phyloP scores from a whole-genome alignment of 2,888 invertebrate genomes.

The Osmoderma eremita region DNA sequence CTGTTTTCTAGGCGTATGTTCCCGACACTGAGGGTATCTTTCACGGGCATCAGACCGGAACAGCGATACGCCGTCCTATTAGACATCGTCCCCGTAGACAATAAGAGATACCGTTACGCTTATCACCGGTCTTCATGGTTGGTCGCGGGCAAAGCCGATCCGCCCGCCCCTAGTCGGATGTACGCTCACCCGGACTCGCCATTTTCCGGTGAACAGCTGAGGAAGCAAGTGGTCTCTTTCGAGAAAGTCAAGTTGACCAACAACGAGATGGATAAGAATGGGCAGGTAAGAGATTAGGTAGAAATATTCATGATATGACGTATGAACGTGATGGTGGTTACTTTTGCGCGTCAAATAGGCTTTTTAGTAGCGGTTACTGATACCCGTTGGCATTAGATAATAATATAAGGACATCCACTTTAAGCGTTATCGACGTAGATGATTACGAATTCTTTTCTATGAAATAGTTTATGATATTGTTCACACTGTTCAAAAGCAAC shows the following conservation, averaged over 20 bases:
- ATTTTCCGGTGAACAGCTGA: constrained; percentile 80
- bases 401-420: too few species aligned
- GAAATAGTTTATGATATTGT: too few species aligned
- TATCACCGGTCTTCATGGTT: constrained; percentile 86
- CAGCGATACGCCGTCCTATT: constrained; percentile 78
- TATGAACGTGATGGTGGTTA: neutral
- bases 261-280: constrained; percentile 82
- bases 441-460: too few species aligned
- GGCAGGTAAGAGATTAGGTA: constrained; percentile 70
- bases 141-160: constrained; percentile 85
- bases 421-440: too few species aligned
- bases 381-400: too few species aligned
- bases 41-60: constrained; percentile 74
- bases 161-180: constrained; percentile 75
- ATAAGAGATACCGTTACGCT: constrained; percentile 82
- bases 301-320: neutral
- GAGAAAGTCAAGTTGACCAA: constrained; percentile 87
- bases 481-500: too few species aligned
- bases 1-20: constrained; percentile 80
- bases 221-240: constrained; percentile 82
- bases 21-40: constrained; percentile 80
- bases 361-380: too few species aligned
- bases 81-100: constrained; percentile 84
- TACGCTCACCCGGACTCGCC: constrained; percentile 85
- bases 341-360: neutral